Base-by-base conservation (phyloP, 2,113 vertebrate genomes). In the Tenebrosternarchus preto region DNA sequence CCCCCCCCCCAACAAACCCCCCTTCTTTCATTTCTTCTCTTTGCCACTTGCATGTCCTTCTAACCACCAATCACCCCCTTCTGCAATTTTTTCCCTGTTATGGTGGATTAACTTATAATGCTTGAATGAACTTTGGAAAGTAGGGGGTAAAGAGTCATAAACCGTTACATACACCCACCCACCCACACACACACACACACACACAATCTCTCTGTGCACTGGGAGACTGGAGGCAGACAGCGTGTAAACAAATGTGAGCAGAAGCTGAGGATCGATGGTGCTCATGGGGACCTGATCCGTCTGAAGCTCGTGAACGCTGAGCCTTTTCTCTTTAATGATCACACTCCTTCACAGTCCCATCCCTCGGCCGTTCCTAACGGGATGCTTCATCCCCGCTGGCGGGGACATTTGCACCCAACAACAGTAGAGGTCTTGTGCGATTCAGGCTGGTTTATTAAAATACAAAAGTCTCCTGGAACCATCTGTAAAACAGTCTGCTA, bases 71-170 rank as follows among this genome's bases (percentile, higher is more conserved):
- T 7, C 36, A 7, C 43, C 25, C 19, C 29, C 53, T 36, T 60
- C 6, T 69, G 86, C 85, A 89, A 72, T 69, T 19, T 91, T 91
- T 89, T 88, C 85, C 91, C 87, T 90, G 93, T 94, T 93, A 94
- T 86, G 85, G 82, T 11, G 90, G 91, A 94, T 94, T 94, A 94
- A 89, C 89, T 92, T 88, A 79, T 86, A 89, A 92, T 89, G 91
- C 91, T 93, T 92, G 92, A 88, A 91, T 90, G 92, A 89, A 91
- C 90, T 86, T 87, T 83, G 85, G 88, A 88, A 85, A 88, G 90
- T 81, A 84, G 87, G 87, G 88, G 89, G 88, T 85, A 88, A 85
- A 82, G 81, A 91, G 88, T 92, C 91, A 90, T 90, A 90, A 88
- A 82, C 76, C 85, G 72, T 66, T 36, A 77, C 64, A 57, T 55